A percentile compares a stretch with the other conserved stretches of the same genome.
Evolutionary conservation across 2,797 vertebrate species (phyloP).

Genomic region (Artibeus jamaicensis): DNA sequence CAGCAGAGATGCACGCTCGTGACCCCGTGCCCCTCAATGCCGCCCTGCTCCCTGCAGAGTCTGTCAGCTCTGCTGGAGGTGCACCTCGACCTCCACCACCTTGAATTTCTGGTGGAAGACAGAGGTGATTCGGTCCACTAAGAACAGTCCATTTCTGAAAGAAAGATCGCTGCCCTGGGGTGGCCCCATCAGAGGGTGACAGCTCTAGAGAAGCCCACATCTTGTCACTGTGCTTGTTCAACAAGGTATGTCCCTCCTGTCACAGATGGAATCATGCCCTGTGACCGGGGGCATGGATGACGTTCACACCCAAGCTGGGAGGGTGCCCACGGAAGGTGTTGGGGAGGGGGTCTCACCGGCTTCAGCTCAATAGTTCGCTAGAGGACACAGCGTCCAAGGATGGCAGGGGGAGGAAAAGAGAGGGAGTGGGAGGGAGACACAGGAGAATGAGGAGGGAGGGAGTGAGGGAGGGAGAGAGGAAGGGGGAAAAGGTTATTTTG

Average conservation of each 20-base stretch:
- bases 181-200: not conserved
- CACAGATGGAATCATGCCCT: not conserved
- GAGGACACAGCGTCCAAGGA: not conserved
- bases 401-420: not conserved
- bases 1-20: rapidly evolving
- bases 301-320: not conserved
- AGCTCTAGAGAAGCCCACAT: not conserved
- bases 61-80: not conserved
- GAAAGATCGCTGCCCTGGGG: not conserved
- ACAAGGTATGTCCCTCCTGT: rapidly evolving
- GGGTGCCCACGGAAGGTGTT: not conserved
- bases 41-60: not conserved
- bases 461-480: not conserved
- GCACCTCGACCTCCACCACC: not conserved
- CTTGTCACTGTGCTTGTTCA: not conserved
- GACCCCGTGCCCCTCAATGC: rapidly evolving
- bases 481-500: not conserved
- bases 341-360: not conserved
- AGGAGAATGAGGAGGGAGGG: not conserved
- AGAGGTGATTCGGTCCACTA: not conserved
- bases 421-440: not conserved
- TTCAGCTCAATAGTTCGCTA: not conserved
- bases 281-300: rapidly evolving
- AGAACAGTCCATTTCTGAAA: not conserved
- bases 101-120: not conserved